A percentile compares a stretch with the other conserved stretches of the same genome.
Evolutionary conservation across 2,888 invertebrate genomes (phyloP).

Genomic region (Hyposoter dolosus): DNA sequence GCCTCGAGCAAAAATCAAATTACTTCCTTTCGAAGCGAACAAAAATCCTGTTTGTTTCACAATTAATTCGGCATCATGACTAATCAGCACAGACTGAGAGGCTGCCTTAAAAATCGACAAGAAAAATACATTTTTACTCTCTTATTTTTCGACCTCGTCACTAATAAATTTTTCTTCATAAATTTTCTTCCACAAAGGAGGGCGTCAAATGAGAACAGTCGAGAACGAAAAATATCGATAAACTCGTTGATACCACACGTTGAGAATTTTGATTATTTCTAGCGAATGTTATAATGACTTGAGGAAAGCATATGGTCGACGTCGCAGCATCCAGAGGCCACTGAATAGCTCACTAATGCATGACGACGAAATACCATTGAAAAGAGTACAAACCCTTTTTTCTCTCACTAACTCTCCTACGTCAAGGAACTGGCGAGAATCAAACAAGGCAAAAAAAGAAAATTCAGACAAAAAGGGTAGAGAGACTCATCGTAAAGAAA

Average conservation of each 20-base stretch:
- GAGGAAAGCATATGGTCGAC: background rate
- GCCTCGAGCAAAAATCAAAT: background rate
- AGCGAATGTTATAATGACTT: background rate
- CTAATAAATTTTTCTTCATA: no score
- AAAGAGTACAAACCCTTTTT: background rate
- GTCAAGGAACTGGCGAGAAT: background rate
- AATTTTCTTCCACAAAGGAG: no score
- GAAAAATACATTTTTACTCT: no score
- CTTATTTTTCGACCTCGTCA: no score
- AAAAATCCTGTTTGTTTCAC: background rate
- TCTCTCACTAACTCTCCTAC: background rate
- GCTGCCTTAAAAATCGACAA: no score
- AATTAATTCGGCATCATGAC: background rate
- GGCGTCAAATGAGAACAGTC: no score
- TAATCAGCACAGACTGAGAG: no score
- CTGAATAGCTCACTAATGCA: background rate
- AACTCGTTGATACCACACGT: no score
- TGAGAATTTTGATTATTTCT: no score
- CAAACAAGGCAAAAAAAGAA: background rate
- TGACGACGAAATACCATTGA: background rate
- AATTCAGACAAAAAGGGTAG: background rate
- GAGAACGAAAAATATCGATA: no score
- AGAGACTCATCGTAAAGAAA: conserved; percentile 46
- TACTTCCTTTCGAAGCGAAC: background rate
- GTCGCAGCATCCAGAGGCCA: background rate